A percentile compares a stretch with the other conserved stretches of the same genome.
phyloP scores from a whole-genome alignment of 1,140 invertebrate species.

The Oryctes rhinoceros region DNA sequence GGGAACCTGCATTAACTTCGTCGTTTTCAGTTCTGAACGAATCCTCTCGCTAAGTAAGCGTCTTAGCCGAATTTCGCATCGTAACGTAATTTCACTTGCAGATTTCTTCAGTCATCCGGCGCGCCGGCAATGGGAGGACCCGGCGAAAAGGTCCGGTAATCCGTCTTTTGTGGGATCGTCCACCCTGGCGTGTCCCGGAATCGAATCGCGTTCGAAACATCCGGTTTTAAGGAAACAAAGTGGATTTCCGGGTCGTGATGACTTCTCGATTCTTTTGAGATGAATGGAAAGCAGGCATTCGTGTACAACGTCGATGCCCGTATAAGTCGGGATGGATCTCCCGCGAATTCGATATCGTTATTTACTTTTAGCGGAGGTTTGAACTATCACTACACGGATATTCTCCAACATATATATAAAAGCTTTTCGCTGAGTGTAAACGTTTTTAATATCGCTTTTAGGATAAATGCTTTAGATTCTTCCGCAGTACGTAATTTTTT shows the following conservation, averaged over 20 bases:
- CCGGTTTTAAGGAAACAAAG: constrained; percentile 26
- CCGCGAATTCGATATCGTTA: no score
- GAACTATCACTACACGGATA: no score
- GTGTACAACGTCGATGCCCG: background rate
- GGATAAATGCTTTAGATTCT: no score
- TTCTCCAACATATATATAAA: no score
- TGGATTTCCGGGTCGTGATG: constrained; percentile 20
- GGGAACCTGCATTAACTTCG: background rate
- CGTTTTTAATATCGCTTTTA: no score
- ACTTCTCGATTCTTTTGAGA: constrained; percentile 1
- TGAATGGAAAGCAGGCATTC: background rate
- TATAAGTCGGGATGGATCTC: no score
- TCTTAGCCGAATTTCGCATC: constrained; percentile 14
- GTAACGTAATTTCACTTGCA: constrained; percentile 20
- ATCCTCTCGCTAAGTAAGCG: background rate
- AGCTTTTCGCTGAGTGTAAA: no score
- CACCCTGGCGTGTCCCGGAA: background rate
- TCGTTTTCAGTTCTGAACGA: background rate
- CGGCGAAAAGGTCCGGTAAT: constrained; percentile 29
- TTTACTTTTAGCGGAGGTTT: no score
- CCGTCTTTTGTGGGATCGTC: constrained; percentile 26
- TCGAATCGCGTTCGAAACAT: background rate
- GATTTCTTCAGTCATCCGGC: background rate
- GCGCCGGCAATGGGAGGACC: background rate
- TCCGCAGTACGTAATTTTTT: no score